phyloP scores from a whole-genome alignment of 2,797 vertebrate species.

The Aplochiton taeniatus region DNA sequence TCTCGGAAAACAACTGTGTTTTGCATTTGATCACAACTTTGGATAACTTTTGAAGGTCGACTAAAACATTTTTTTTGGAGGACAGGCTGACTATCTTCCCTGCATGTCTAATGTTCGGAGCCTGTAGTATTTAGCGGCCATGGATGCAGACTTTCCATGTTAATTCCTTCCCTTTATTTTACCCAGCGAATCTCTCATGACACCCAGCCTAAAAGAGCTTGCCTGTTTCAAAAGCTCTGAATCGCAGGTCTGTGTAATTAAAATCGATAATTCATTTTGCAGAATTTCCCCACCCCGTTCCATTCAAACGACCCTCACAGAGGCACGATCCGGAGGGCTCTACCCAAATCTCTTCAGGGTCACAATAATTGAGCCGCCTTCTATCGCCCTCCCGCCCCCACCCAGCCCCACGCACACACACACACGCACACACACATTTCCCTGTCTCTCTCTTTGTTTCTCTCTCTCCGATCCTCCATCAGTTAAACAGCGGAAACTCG shows the following conservation, averaged over 20 bases:
- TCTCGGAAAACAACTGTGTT: too few species aligned
- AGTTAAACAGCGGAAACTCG: constrained; percentile 47
- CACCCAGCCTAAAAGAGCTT: constrained; percentile 44
- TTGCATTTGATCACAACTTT: too few species aligned
- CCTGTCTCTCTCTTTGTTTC: constrained; percentile 22
- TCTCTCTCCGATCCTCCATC: constrained; percentile 7
- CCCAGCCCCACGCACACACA: too few species aligned
- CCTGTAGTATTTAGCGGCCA: constrained; percentile 50
- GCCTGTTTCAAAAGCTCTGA: constrained; percentile 50
- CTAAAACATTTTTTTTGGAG: too few species aligned
- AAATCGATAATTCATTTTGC: constrained; percentile 80
- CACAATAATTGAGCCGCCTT: constrained; percentile 63
- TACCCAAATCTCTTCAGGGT: constrained; percentile 63
- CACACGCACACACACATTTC: not conserved
- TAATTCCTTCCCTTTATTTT: constrained; percentile 48
- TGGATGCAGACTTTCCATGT: constrained; percentile 39
- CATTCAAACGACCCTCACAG: constrained; percentile 64
- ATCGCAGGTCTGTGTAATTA: constrained; percentile 71
- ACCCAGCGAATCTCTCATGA: constrained; percentile 56
- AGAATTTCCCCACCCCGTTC: constrained; percentile 71
- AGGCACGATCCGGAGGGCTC: constrained; percentile 46
- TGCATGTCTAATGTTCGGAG: constrained; percentile 61
- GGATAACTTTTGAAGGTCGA: too few species aligned
- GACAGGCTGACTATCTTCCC: not conserved
- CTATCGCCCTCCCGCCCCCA: constrained; percentile 28